These are phyloP conservation scores for Diglossa cyanea DNA, from an alignment of 2,797 vertebrate species.

Conservation along the genomic window DNA sequence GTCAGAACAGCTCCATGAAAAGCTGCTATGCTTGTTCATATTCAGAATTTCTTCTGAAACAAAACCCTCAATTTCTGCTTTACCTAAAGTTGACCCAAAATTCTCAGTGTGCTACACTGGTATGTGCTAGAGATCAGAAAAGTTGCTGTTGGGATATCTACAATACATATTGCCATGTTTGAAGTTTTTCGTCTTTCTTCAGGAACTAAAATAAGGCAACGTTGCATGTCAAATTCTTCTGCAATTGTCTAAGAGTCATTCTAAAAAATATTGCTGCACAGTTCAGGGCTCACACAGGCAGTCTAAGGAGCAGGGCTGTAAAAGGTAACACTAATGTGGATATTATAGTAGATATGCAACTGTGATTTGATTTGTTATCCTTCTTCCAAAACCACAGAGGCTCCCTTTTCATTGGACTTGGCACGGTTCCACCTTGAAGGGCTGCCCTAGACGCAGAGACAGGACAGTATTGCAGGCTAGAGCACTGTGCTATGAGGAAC, in stretches of 20 bases:
- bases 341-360: neutral
- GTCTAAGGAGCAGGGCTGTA: neutral
- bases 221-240: neutral
- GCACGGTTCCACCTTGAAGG: neutral
- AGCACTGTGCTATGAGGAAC: neutral
- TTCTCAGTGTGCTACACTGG: neutral
- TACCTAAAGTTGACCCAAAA: neutral
- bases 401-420: neutral
- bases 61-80: neutral
- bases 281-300: neutral
- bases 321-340: neutral
- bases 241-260: neutral
- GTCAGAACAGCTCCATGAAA: neutral
- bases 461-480: neutral
- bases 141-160: neutral
- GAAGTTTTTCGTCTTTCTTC: slow-evolving; percentile 4
- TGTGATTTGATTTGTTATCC: neutral
- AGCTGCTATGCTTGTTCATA: neutral
- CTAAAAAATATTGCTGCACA: neutral
- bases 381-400: neutral
- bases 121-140: neutral
- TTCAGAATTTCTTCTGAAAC: neutral
- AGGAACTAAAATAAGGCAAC: neutral
- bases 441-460: neutral
- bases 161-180: neutral